Percentiles rank a stretch among this genome's conserved stretches.
Evolutionary conservation across 2,113 vertebrate species (phyloP).

Genomic region (Psittacula cyanocephala): DNA sequence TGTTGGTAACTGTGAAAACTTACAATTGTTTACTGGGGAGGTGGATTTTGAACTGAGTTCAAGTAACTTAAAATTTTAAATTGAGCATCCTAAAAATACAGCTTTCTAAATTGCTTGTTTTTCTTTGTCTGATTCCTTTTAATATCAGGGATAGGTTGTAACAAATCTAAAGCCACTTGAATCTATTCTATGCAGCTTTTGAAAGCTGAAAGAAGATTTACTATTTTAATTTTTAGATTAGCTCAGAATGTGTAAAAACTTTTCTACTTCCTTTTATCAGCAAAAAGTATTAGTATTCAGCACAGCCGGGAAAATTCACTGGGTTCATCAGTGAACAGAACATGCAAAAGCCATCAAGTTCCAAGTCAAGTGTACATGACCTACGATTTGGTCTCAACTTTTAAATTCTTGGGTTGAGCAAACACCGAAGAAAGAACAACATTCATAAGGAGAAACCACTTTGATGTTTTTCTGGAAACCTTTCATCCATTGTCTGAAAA

Average conservation of each 20-base stretch:
- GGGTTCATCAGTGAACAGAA: not conserved
- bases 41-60: not conserved
- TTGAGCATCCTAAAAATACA: not conserved
- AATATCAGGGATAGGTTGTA: not conserved
- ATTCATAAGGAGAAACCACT: not conserved
- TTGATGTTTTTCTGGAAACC: not conserved
- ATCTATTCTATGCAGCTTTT: not conserved
- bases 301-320: not conserved
- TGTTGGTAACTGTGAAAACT: not conserved
- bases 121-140: not conserved
- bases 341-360: not conserved
- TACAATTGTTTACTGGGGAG: not conserved
- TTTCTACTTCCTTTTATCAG: not conserved
- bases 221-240: not conserved
- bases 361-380: not conserved
- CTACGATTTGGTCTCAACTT: not conserved
- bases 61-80: not conserved
- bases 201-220: not conserved
- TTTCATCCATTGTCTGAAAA: not conserved
- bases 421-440: not conserved
- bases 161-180: not conserved
- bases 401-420: not conserved
- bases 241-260: not conserved
- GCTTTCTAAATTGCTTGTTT: not conserved
- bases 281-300: not conserved